A percentile compares a stretch with the other conserved stretches of the same genome.
Evolutionary conservation across 2,113 vertebrate genomes (phyloP).

Genomic region (Sylvietta virens): DNA sequence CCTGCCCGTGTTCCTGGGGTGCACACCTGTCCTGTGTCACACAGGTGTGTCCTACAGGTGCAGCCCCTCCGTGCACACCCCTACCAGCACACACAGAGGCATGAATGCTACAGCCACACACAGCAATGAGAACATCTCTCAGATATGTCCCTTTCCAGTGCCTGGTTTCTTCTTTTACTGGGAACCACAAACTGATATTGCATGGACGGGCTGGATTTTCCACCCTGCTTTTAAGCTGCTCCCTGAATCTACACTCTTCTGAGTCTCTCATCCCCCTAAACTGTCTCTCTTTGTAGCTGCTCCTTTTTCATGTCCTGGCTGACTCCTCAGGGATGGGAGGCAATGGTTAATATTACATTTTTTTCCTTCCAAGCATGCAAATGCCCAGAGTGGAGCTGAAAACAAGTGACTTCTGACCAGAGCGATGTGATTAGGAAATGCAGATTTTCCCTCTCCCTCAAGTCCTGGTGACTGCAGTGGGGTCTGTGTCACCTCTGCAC

Average conservation of each 20-base stretch:
- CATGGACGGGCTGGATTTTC: not conserved
- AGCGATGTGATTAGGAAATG: not conserved
- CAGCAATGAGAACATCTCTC: not conserved
- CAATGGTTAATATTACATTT: not conserved
- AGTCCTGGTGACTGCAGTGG: not conserved
- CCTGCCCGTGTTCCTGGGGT: accelerated
- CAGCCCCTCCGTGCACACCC: not conserved
- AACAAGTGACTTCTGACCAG: not conserved
- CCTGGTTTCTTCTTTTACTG: not conserved
- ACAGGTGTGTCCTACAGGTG: not conserved
- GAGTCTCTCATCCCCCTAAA: not conserved
- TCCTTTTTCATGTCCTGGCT: not conserved
- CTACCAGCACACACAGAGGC: not conserved
- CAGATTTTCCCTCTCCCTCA: not conserved
- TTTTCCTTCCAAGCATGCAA: not conserved
- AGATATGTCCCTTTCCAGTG: not conserved
- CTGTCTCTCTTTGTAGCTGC: not conserved
- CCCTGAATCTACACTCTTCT: not conserved
- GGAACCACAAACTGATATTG: not conserved
- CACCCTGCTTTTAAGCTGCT: not conserved
- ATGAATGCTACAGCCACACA: accelerated
- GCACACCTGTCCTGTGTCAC: not conserved
- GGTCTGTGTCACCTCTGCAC: not conserved
- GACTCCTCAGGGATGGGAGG: not conserved
- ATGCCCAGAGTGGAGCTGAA: not conserved